Evolutionary conservation across 1,140 invertebrate species (phyloP), one percentile per base, ranked within the genome.

Genomic region (Zaprionus ghesquierei): DNA sequence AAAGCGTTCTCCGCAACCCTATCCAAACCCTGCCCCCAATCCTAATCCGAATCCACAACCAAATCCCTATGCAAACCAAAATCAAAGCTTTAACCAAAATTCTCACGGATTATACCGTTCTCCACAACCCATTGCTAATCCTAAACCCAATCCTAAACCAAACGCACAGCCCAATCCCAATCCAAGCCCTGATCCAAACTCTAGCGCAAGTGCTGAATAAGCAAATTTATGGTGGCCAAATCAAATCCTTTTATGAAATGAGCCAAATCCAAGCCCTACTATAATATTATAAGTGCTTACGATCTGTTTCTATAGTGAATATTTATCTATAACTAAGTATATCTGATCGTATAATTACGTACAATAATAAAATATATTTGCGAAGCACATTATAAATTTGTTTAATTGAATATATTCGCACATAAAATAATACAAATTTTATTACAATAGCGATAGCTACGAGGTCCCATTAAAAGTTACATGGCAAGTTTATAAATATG

Each of bases 401-500:
- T 0, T 22, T 22, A 46, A 4, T 22, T 46, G 0, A 3, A 5
- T 8, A 15, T 15, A 44, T n/a, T n/a, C n/a, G n/a, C n/a, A n/a
- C n/a, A n/a, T n/a, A n/a, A n/a, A n/a, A n/a, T n/a, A n/a, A n/a
- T n/a, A n/a, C 60, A 80, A 72, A 46, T 41, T 56, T 68, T 46
- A 71, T 62, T 25, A 64, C 60, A 49, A 23, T 64, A 22, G 31
- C 51, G 20, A 33, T 3, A 75, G 66, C 46, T 15, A 20, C 27
- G 2, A 15, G 20, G 2, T 15, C 27, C 23, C 5, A 64, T 54
- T 1, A 63, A 60, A 49, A 49, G 44, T 23, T 33, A 9, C 35
- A n/a, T 29, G 9, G 27, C 9, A 1, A 46, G 18, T 46, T 46
- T 46, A 58, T 65, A 79, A 69, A 71, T 59, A 76, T 23, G 49